phyloP scores from a whole-genome alignment of 2,888 invertebrate species.

The Didymodactylos carnosus region DNA sequence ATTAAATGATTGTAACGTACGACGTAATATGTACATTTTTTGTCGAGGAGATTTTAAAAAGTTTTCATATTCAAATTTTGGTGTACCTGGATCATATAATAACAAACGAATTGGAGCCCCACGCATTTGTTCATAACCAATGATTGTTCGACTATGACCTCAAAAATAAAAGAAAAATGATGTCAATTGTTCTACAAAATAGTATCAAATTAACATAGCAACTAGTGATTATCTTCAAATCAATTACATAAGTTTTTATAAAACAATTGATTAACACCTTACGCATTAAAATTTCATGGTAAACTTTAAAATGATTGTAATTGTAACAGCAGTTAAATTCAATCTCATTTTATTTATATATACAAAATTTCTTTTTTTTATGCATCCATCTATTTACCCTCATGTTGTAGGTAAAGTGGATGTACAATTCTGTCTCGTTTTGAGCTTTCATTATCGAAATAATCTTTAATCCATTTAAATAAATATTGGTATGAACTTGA shows the following conservation, averaged over 20 bases:
- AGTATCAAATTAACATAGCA: too few relatives aligned
- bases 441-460: background rate
- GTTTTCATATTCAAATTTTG: conserved; percentile 1
- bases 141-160: conserved; percentile 73
- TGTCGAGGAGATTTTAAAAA: background rate
- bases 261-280: too few relatives aligned
- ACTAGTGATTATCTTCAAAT: too few relatives aligned
- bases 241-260: too few relatives aligned
- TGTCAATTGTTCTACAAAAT: too few relatives aligned
- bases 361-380: too few relatives aligned
- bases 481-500: background rate
- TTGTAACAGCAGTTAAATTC: too few relatives aligned
- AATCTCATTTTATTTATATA: too few relatives aligned
- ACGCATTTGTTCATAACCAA: conserved; percentile 39
- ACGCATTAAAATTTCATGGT: too few relatives aligned
- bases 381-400: conserved; percentile 56
- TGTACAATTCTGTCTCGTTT: background rate
- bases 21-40: background rate
- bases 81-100: conserved; percentile 2
- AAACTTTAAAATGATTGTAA: background rate
- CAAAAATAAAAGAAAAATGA: too few relatives aligned
- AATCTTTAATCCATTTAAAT: conserved; percentile 1
- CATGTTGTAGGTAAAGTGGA: conserved; percentile 70
- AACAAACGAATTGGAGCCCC: background rate
- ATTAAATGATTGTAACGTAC: background rate